Percentiles rank a stretch among this genome's conserved stretches.
These are phyloP conservation scores for Apis florea DNA, from an alignment of 1,140 invertebrate species.

Conservation along the genomic window DNA sequence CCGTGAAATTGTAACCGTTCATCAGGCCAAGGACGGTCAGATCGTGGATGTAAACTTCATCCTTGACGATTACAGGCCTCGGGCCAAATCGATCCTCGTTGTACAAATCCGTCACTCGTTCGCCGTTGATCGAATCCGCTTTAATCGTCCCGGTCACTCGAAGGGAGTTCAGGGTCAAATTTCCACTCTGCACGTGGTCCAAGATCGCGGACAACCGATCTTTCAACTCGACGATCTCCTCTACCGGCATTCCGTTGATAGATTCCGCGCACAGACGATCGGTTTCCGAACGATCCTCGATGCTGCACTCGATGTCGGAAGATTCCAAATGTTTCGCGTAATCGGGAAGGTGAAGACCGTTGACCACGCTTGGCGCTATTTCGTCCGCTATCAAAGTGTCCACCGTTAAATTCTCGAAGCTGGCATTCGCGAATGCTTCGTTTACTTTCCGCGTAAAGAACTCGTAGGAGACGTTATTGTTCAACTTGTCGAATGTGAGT, in stretches of 20 bases:
- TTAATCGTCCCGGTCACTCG: slow-evolving; percentile 59
- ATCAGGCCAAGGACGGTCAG: slow-evolving; percentile 60
- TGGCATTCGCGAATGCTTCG: slow-evolving; percentile 38
- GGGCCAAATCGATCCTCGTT: slow-evolving; percentile 35
- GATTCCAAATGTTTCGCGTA: slow-evolving; percentile 48
- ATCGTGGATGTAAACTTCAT: slow-evolving; percentile 55
- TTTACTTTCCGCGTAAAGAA: slow-evolving; percentile 55
- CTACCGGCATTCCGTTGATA: slow-evolving; percentile 59
- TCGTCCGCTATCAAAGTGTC: slow-evolving; percentile 56
- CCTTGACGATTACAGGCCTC: slow-evolving; percentile 54
- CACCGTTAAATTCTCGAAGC: slow-evolving; percentile 58
- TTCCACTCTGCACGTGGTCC: slow-evolving; percentile 9
- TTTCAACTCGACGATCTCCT: slow-evolving; percentile 44
- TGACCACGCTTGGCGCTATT: slow-evolving; percentile 56
- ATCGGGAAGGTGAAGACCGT: slow-evolving; percentile 58
- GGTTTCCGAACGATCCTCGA: slow-evolving; percentile 54
- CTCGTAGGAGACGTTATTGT: slow-evolving; percentile 41
- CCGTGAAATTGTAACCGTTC: slow-evolving; percentile 65
- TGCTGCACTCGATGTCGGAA: slow-evolving; percentile 56
- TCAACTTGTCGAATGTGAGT: slow-evolving; percentile 59
- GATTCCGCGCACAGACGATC: slow-evolving; percentile 44
- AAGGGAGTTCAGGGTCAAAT: slow-evolving; percentile 50
- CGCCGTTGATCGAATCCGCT: slow-evolving; percentile 55
- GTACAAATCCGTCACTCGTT: slow-evolving; percentile 52
- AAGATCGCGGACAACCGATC: slow-evolving; percentile 9